Evolutionary conservation across 92 coral and sea anemone genomes (phyloP).

Genomic region (Zoanthus gigantus): DNA sequence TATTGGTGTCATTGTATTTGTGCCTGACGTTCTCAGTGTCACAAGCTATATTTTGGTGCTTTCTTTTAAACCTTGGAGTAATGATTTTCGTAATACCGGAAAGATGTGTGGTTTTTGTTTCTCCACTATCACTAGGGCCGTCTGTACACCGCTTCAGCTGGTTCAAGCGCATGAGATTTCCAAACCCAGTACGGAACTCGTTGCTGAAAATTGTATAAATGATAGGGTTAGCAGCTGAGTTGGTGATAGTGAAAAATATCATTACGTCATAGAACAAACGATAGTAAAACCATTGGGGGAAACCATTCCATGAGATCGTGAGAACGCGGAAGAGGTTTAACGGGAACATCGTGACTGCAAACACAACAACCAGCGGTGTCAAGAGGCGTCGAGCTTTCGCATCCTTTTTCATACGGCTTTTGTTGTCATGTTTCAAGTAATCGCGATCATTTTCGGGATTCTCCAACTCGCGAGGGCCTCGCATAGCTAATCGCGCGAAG

Average conservation of each 20-base stretch:
- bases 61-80: conserved; percentile 21
- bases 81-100: conserved; percentile 2
- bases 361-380: conserved; percentile 35
- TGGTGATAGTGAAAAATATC: conserved; percentile 28
- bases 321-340: conserved; percentile 25
- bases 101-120: conserved; percentile 20
- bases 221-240: conserved; percentile 45
- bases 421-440: not conserved
- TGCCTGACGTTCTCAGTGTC: not conserved
- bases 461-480: not conserved
- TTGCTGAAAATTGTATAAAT: conserved; percentile 39
- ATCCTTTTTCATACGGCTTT: conserved; percentile 12
- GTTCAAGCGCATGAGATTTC: not conserved
- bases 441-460: not conserved
- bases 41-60: not conserved
- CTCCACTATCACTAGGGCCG: conserved; percentile 10
- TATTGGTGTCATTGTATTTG: not conserved
- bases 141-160: conserved; percentile 23
- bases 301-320: not conserved
- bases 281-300: not conserved
- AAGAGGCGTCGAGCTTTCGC: conserved; percentile 30
- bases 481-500: conserved; percentile 22
- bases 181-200: conserved; percentile 38
- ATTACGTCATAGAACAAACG: conserved; percentile 15
- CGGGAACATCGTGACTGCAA: conserved; percentile 39